These are phyloP conservation scores for Lophura nycthemera DNA, from an alignment of 2,113 vertebrate genomes.

Conservation along the genomic window DNA sequence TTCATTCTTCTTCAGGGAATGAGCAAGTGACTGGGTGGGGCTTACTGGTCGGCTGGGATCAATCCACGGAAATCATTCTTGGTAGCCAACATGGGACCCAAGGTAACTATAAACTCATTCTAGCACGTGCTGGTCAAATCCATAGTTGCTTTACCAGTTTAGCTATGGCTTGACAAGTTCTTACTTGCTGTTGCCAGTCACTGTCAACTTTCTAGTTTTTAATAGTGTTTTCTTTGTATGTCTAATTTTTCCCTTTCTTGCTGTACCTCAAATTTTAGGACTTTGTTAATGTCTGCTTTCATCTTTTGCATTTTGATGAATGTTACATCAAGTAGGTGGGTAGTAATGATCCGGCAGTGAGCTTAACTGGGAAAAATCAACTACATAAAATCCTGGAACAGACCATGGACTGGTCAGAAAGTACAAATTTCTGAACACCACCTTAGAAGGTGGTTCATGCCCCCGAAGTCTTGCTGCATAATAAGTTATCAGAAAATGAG, in stretches of 20 bases:
- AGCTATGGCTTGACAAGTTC: neutral
- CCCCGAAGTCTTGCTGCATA: neutral
- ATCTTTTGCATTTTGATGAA: neutral
- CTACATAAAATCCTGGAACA: neutral
- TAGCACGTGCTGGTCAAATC: neutral
- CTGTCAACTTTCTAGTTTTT: neutral
- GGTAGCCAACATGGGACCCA: neutral
- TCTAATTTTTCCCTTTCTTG: neutral
- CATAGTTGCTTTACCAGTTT: neutral
- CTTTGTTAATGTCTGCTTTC: neutral
- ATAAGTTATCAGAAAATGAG: neutral
- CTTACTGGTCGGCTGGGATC: neutral
- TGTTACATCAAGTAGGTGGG: neutral
- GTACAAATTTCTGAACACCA: neutral
- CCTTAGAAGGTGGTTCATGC: neutral
- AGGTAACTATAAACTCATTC: neutral
- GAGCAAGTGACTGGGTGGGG: neutral
- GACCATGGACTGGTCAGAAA: neutral
- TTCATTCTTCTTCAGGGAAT: neutral
- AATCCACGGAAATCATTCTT: neutral
- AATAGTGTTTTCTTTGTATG: neutral
- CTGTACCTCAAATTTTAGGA: neutral
- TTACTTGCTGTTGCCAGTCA: neutral
- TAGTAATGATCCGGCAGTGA: neutral
- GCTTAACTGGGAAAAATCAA: neutral